Base-by-base conservation (phyloP, 1,140 invertebrate genomes). In the Drosophila hydei region DNA sequence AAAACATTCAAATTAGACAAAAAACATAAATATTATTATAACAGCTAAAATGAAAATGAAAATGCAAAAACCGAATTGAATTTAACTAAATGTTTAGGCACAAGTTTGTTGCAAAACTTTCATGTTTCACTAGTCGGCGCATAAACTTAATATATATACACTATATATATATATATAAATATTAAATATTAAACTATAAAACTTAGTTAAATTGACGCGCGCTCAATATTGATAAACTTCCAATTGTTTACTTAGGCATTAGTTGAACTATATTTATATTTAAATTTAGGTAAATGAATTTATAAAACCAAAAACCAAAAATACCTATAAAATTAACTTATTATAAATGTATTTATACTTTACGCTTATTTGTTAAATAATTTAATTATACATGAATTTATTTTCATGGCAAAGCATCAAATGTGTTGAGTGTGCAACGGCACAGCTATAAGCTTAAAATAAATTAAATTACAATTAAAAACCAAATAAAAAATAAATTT, bases 351-450 rank as follows among this genome's bases (percentile, higher is more conserved):
- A 50, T 85, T 81, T 80, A 81, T 87, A 81, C 45, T 85, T 85
- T 81, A 75, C 77, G 81, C 81, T 87, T 78, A 81, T 87, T 72
- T 78, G 81, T 87, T 87, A 78, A 75, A 65, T 85, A 75, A 81
- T 75, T 81, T 75, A 79, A 67, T 62, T 69, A 45, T 27, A 50
- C 48, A 69, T 48, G 48, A 75, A 84, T 75, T 83, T 83, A 54
- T 78, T 74, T 81, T 75, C 63, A 68, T 72, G 75, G 58, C 74
- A 71, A 55, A 52, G 69, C 78, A 73, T 73, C 73, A 69, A 74
- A 58, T 71, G 70, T 71, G 71, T 83, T 71, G 75, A 78, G 75
- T 64, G 61, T 56, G 79, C 67, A 77, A 14, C 45, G 43, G 50
- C 40, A 56, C 55, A 67, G 81, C 81, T 81, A 61, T 81, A 87